Evolutionary conservation across 2,888 invertebrate genomes (phyloP).

Genomic region (Acrobasis repandana): DNA sequence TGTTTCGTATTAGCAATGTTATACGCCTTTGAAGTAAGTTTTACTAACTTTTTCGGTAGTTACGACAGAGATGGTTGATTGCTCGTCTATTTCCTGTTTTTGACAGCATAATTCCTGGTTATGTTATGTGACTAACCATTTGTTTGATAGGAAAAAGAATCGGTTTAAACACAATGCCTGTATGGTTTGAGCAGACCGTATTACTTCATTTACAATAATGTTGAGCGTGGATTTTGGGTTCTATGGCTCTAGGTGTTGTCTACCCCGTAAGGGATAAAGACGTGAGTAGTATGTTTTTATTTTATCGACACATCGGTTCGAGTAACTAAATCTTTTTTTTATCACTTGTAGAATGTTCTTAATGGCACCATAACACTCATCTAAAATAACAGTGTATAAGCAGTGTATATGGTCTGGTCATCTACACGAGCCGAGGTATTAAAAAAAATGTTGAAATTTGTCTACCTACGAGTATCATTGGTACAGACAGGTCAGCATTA

Average conservation of each 20-base stretch:
- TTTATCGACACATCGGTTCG: too few species aligned
- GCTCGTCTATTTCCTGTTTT: neutral
- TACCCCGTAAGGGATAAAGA: too few species aligned
- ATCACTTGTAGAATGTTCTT: too few species aligned
- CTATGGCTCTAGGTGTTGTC: too few species aligned
- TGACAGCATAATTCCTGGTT: too few species aligned
- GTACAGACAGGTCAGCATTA: neutral
- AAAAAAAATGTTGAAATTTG: neutral
- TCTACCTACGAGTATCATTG: neutral
- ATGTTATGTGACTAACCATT: neutral
- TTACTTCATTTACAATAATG: neutral
- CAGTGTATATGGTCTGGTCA: neutral
- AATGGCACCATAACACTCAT: too few species aligned
- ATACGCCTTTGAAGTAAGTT: constrained; percentile 46
- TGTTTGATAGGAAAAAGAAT: too few species aligned
- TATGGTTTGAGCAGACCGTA: neutral
- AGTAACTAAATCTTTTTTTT: too few species aligned
- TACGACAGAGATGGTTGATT: neutral
- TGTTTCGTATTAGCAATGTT: constrained; percentile 56
- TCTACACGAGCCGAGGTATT: neutral
- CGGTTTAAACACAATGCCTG: neutral
- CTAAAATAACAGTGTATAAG: too few species aligned
- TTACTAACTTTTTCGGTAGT: constrained; percentile 30
- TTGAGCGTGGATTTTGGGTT: too few species aligned
- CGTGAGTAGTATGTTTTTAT: too few species aligned